Evolutionary conservation across 1,140 invertebrate species (phyloP).

Genomic region (Macrostomum lignano): DNA sequence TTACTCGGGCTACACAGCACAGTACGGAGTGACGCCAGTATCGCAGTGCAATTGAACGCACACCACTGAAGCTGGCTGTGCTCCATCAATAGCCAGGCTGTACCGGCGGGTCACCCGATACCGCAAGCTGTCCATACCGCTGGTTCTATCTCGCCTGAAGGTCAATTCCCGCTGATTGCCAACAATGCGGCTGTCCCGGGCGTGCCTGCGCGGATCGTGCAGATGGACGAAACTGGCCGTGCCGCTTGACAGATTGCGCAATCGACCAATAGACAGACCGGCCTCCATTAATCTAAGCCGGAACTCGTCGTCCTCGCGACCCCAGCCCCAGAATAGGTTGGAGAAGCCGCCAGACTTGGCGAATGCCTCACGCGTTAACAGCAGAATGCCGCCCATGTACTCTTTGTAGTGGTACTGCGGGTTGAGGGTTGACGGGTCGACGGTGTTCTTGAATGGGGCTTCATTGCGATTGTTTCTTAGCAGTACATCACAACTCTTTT

Average conservation of each 20-base stretch:
- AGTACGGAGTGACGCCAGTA: slow-evolving; percentile 56
- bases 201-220: slow-evolving; percentile 44
- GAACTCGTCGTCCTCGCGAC: slow-evolving; percentile 92
- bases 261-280: slow-evolving; percentile 36
- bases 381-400: slow-evolving; percentile 81
- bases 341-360: slow-evolving; percentile 59
- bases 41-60: slow-evolving; percentile 57
- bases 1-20: too few species aligned
- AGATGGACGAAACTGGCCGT: slow-evolving; percentile 32
- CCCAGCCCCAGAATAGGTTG: slow-evolving; percentile 96
- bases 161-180: slow-evolving; percentile 40
- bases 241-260: background rate
- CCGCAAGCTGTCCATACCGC: slow-evolving; percentile 48
- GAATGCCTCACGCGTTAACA: slow-evolving; percentile 49
- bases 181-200: slow-evolving; percentile 53
- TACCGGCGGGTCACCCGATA: slow-evolving; percentile 40
- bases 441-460: too few species aligned
- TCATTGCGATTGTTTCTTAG: too few species aligned
- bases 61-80: slow-evolving; percentile 37
- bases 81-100: slow-evolving; percentile 39
- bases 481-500: too few species aligned
- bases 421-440: slow-evolving; percentile 39
- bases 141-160: slow-evolving; percentile 42
- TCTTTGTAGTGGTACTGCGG: slow-evolving; percentile 80
- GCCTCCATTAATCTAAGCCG: slow-evolving; percentile 63